Evolutionary conservation across 2,888 invertebrate genomes (phyloP), one percentile per base, ranked within the genome.

Genomic region (Stenichneumon culpator): DNA sequence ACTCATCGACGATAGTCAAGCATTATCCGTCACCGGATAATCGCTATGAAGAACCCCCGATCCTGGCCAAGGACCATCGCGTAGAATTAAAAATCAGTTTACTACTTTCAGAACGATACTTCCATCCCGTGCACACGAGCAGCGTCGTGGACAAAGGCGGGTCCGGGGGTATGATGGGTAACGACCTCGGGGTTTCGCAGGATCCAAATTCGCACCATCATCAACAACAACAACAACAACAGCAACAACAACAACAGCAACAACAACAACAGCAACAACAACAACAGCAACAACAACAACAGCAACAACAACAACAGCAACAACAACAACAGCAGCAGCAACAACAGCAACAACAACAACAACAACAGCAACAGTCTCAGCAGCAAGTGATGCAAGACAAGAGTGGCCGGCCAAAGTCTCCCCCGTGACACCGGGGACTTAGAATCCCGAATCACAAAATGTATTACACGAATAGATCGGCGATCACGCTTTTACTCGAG

Each of bases 101-200:
- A 69, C 86, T 86, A 88, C 79, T 92, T 92, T 82, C 94, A 95
- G 95, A 95, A 92, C 94, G 95, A 89, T 95, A 95, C 92, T 95
- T 95, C 92, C 95, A 94, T 91, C 94, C 95, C 84, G 95, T 95
- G 87, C 95, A 95, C 92, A 94, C 94, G 92, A 95, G 93, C 92
- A 95, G 94, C 89, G 94, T 94, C 84, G 93, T 95, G 90, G 95
- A 95, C 88, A 94, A 94, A 84, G 93, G 92, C 90, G 93, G 93
- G 83, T 91, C 91, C 81, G 91, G 92, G 57, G 90, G 90, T 79
- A 81, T 94, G 88, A 93, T 93, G 91, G 89, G 92, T 14, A 88
- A 88, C 73, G 93, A 93, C 9, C 87, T 94, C 22, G 92, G 92
- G 19, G 93, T 94, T 39, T 90, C 89, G 28, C 84, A 90, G 65